Evolutionary conservation across 2,888 invertebrate species (phyloP).

Genomic region (Agrotis ipsilon): DNA sequence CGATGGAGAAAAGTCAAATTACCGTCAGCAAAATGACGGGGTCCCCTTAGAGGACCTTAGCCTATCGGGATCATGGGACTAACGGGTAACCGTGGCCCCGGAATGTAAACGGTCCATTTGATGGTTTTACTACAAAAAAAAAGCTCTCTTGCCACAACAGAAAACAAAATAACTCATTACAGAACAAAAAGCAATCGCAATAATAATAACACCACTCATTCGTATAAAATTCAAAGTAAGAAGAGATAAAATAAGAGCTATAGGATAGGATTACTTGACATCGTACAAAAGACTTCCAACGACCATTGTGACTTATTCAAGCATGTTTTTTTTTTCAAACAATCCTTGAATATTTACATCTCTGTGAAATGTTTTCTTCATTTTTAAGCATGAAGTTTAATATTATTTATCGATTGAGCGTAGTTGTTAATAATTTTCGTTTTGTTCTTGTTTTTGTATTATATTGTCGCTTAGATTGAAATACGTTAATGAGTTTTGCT

Average conservation of each 20-base stretch:
- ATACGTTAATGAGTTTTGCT: constrained; percentile 11
- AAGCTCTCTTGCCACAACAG: background rate
- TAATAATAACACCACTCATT: constrained; percentile 43
- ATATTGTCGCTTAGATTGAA: constrained; percentile 3
- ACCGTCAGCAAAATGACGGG: too few species aligned
- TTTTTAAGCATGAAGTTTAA: constrained; percentile 38
- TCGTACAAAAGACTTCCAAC: constrained; percentile 59
- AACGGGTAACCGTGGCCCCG: too few species aligned
- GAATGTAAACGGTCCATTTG: too few species aligned
- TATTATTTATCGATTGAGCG: constrained; percentile 46
- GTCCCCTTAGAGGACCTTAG: too few species aligned
- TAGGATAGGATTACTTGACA: constrained; percentile 58
- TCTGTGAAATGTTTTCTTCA: constrained; percentile 48
- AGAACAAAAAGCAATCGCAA: constrained; percentile 29
- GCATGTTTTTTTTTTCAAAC: constrained; percentile 57
- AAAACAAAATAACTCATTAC: constrained; percentile 42
- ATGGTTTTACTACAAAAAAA: too few species aligned
- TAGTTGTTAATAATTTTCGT: constrained; percentile 29
- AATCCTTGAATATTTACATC: constrained; percentile 61
- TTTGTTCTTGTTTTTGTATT: constrained; percentile 16
- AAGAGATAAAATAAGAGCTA: constrained; percentile 55
- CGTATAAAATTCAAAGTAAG: constrained; percentile 54
- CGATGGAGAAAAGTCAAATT: too few species aligned
- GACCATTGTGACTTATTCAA: constrained; percentile 63
- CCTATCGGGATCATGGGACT: too few species aligned